These are phyloP conservation scores for Umimayanthus chanpuru DNA, from an alignment of 92 coral and sea anemone species.

Conservation along the genomic window DNA sequence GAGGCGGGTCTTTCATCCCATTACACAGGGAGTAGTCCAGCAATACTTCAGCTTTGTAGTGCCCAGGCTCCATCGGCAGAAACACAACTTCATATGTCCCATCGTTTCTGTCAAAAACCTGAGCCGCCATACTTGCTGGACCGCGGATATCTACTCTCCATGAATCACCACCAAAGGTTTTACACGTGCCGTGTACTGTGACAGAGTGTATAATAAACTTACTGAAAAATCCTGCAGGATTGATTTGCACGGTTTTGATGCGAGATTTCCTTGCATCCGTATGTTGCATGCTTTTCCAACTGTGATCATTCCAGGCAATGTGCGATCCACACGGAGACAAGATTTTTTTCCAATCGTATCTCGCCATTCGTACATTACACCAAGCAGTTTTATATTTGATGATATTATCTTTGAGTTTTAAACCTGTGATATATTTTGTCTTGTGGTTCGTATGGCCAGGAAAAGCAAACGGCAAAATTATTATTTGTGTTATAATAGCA, in stretches of 20 bases:
- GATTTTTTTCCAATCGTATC: constrained; percentile 73
- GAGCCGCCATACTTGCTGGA: constrained; percentile 68
- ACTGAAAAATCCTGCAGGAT: constrained; percentile 45
- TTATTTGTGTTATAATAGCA: constrained; percentile 8
- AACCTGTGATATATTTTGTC: background rate
- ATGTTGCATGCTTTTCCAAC: background rate
- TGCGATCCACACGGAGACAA: constrained; percentile 54
- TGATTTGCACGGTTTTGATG: constrained; percentile 33
- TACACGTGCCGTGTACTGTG: constrained; percentile 41
- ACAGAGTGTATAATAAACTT: constrained; percentile 62
- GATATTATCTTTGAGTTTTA: constrained; percentile 13
- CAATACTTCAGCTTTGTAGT: constrained; percentile 58
- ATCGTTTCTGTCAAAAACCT: constrained; percentile 69
- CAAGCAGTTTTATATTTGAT: constrained; percentile 48
- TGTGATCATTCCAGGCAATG: constrained; percentile 16
- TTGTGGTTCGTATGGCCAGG: background rate
- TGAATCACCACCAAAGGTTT: constrained; percentile 76
- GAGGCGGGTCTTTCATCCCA: constrained; percentile 81
- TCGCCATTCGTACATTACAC: constrained; percentile 70
- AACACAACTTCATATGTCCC: constrained; percentile 79
- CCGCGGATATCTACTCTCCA: constrained; percentile 82
- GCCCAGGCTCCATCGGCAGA: constrained; percentile 72
- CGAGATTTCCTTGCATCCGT: constrained; percentile 37
- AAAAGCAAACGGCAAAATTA: background rate
- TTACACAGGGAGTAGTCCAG: constrained; percentile 76